These are phyloP conservation scores for Ormyrus thymus DNA, from an alignment of 2,888 invertebrate genomes.

Conservation along the genomic window DNA sequence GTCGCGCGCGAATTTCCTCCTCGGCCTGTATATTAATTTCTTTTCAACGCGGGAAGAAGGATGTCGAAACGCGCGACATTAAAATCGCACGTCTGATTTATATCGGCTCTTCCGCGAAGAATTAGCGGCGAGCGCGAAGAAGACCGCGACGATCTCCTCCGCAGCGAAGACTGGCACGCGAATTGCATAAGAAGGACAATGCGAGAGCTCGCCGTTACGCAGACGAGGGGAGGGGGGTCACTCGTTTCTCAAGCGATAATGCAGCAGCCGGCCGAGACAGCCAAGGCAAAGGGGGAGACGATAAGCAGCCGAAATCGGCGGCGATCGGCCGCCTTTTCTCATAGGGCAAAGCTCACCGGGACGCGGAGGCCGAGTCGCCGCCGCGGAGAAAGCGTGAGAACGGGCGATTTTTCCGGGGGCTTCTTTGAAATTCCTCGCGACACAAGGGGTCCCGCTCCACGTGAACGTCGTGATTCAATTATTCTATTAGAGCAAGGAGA, in stretches of 20 bases:
- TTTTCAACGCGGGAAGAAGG: too few species aligned
- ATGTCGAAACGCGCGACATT: too few species aligned
- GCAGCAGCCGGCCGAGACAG: background rate
- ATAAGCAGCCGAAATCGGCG: slow-evolving; percentile 33
- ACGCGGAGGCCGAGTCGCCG: background rate
- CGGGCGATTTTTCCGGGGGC: slow-evolving; percentile 55
- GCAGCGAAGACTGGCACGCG: background rate
- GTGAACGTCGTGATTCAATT: slow-evolving; percentile 57
- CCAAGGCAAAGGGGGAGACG: background rate
- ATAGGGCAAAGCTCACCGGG: background rate
- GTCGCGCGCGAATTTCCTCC: too few species aligned
- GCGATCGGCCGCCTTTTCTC: slow-evolving; percentile 40
- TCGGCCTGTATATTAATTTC: too few species aligned
- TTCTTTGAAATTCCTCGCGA: slow-evolving; percentile 55
- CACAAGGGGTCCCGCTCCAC: slow-evolving; percentile 15
- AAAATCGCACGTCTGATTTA: too few species aligned
- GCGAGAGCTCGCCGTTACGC: background rate
- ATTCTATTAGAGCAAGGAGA: slow-evolving; percentile 40
- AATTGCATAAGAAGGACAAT: slow-evolving; percentile 27
- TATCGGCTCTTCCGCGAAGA: too few species aligned
- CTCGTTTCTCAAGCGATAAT: slow-evolving; percentile 33
- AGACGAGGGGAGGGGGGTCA: slow-evolving; percentile 8
- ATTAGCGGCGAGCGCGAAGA: background rate
- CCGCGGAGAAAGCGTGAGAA: slow-evolving; percentile 57
- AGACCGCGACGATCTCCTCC: background rate